Base-by-base conservation (phyloP, 2,113 vertebrate genomes). In the Corvus moneduloides region DNA sequence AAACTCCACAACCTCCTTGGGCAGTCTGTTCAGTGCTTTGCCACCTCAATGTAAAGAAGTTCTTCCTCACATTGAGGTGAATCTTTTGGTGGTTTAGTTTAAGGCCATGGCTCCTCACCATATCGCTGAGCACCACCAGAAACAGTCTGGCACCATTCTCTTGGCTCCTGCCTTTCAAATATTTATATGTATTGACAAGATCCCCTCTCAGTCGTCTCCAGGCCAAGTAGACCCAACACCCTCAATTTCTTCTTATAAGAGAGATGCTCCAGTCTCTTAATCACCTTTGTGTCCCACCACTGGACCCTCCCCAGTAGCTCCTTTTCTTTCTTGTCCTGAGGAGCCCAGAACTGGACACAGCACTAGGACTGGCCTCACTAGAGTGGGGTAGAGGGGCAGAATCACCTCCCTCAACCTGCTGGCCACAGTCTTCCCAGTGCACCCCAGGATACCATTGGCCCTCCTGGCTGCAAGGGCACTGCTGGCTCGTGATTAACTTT, bases 391-490 rank as follows among this genome's bases (percentile, higher is more conserved):
- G 68, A 66, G 23, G 22, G 61, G 13, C 37, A 74, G 77, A 4
- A 46, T 46, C 52, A 5, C 22, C 5, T 20, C 4, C 12, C 52
- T 37, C 0, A 0, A 3, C 61, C 52, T 67, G 52, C 33, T 46
- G 44, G 10, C 16, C 44, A 24, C 22, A 2, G 13, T n/a, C 5
- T 35, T 58, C 22, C 18, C 13, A 4, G 1, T 20, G 51, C 44
- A 24, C 13, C 6, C 19, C 23, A 39, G 37, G 33, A 2, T 18
- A 13, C 2, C 37, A 23, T 6, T 44, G 68, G 21, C 37, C 37
- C 22, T 66, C 4, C 32, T 33, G 27, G 37, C 8, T 3, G 3
- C 22, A 51, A 52, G 44, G 52, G 10, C 6, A 1, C 59, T 74
- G 32, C 37, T 1, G 2, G 10, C 15, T 66, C 7, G 1, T 23